Conservation (phyloP, 2,888 invertebrate genomes). For the Aspidiotus rigidus region DNA sequence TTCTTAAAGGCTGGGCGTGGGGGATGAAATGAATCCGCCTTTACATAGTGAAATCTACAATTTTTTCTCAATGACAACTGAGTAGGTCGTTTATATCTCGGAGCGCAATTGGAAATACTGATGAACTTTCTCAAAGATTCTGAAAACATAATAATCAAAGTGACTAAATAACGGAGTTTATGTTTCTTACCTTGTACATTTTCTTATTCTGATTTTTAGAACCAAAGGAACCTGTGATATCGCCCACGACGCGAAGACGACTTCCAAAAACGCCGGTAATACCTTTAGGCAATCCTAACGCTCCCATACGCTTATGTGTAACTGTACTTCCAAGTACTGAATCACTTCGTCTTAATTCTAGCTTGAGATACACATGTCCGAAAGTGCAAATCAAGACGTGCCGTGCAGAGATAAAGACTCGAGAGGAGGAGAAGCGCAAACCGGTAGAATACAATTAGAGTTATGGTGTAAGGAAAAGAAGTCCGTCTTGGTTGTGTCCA, state of each 20-base stretch:
- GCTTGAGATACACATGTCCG: slow-evolving; percentile 25
- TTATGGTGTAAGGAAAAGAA: slow-evolving; percentile 80
- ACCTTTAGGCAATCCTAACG: background rate
- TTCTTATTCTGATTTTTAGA: slow-evolving; percentile 54
- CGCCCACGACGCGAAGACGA: slow-evolving; percentile 86
- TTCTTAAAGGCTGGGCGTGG: no score
- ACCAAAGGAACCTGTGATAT: slow-evolving; percentile 77
- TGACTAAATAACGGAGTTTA: no score
- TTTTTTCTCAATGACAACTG: no score
- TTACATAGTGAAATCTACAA: no score
- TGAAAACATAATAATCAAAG: no score
- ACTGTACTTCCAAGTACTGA: background rate
- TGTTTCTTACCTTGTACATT: slow-evolving; percentile 17
- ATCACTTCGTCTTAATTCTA: background rate
- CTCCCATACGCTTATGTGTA: background rate
- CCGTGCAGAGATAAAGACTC: slow-evolving; percentile 18
- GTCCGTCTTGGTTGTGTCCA: slow-evolving; percentile 70
- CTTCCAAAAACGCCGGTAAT: slow-evolving; percentile 93
- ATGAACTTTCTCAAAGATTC: no score
- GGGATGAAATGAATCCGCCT: no score
- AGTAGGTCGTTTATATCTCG: no score
- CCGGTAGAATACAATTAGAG: slow-evolving; percentile 75
- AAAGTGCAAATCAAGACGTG: slow-evolving; percentile 16
- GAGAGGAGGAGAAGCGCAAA: slow-evolving; percentile 6
- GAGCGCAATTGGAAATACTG: no score